These are phyloP conservation scores for Nomada hirtipes DNA, from an alignment of 2,888 invertebrate genomes.

Conservation along the genomic window DNA sequence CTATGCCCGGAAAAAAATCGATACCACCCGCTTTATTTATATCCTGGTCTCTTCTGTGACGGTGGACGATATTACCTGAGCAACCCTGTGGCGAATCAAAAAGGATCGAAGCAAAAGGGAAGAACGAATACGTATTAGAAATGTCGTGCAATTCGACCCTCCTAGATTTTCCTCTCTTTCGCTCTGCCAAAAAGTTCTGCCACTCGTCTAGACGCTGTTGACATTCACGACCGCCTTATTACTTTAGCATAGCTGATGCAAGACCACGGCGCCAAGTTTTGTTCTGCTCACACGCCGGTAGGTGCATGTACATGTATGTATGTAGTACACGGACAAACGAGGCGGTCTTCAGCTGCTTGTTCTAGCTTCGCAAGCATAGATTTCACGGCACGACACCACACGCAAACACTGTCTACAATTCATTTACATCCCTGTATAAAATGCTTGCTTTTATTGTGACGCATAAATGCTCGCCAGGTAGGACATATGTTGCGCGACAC, in stretches of 20 bases:
- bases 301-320: neutral
- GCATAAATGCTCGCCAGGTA: neutral
- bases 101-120: slow-evolving; percentile 4
- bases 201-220: slow-evolving; percentile 44
- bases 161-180: slow-evolving; percentile 27
- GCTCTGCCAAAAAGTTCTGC: slow-evolving; percentile 36
- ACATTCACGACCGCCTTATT: slow-evolving; percentile 56
- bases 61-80: slow-evolving; percentile 23
- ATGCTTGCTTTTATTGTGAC: neutral
- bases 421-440: neutral
- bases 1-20: slow-evolving; percentile 68
- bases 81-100: slow-evolving; percentile 23
- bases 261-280: slow-evolving; percentile 52
- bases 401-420: neutral
- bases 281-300: neutral
- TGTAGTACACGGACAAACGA: neutral
- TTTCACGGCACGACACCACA: neutral
- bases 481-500: slow-evolving; percentile 12
- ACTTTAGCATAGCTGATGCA: slow-evolving; percentile 34
- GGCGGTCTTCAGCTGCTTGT: neutral
- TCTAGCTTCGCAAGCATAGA: neutral
- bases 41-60: slow-evolving; percentile 46
- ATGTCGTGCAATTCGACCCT: slow-evolving; percentile 23
- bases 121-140: neutral
- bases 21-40: slow-evolving; percentile 74